These are phyloP conservation scores for Apodemia duryi DNA, from an alignment of 2,888 invertebrate species.

Conservation along the genomic window DNA sequence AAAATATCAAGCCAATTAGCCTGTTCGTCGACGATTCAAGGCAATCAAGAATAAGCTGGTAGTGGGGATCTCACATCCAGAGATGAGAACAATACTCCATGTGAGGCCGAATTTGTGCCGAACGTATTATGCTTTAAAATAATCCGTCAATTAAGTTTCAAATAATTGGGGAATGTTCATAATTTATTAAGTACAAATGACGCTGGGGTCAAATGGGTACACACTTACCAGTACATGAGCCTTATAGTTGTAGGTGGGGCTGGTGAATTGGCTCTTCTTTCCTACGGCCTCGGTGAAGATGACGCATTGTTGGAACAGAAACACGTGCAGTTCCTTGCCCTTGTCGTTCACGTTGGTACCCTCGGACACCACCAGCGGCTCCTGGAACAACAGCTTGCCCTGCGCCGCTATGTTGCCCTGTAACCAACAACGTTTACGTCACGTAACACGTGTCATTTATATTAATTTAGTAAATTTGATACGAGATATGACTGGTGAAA, in stretches of 20 bases:
- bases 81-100: no score
- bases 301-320: slow-evolving; percentile 98
- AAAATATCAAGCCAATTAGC: no score
- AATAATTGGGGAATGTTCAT: no score
- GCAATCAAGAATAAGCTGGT: no score
- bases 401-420: slow-evolving; percentile 98
- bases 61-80: no score
- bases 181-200: not conserved
- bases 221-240: slow-evolving; percentile 93
- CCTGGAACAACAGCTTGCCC: slow-evolving; percentile 95
- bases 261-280: slow-evolving; percentile 94
- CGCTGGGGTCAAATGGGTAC: not conserved
- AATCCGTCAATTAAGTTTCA: not conserved
- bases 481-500: not conserved
- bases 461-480: no score
- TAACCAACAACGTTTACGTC: slow-evolving; percentile 36
- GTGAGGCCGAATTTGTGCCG: no score
- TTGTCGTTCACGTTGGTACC: slow-evolving; percentile 63
- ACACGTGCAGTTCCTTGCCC: slow-evolving; percentile 92
- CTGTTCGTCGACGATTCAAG: no score
- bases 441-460: not conserved
- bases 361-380: slow-evolving; percentile 86
- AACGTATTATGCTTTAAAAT: no score
- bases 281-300: slow-evolving; percentile 97
- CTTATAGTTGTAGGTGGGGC: slow-evolving; percentile 96